Evolutionary conservation across 2,888 invertebrate species (phyloP), one percentile per base, ranked within the genome.

Genomic region (Coleophora flavipennella): DNA sequence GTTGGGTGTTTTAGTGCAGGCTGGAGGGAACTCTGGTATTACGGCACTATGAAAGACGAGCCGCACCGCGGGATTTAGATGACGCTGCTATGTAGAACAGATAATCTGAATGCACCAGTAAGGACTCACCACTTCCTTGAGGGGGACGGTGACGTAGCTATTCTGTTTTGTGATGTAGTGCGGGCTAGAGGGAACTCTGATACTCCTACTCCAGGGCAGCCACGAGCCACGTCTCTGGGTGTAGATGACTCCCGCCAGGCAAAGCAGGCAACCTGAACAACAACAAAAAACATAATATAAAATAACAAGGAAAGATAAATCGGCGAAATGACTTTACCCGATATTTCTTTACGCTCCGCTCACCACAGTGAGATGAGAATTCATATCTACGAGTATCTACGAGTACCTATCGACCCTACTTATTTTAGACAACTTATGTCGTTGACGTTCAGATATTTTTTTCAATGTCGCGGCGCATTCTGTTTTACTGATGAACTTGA

Each of bases 111-210:
- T 8, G 9, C 9, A 31, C 13, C 13, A 32, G 2, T 25, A 6
- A 13, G 25, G 31, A 65, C 77, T 65, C 49, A 88, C 86, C 60
- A 92, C 90, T 69, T 94, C 93, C 64, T 92, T 92, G 44, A 93
- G 78, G 0, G 94, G 94, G 33, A 94, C 90, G 14, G 93, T 91
- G 45, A 93, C 92, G 69, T 94, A 94, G 48, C 93, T 91, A 67
- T 94, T 94, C 59, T 92, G 92, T 60, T 92, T 93, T 25, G 92
- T 90, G 53, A 92, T 92, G 62, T 94, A 95, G 63, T 92, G 93
- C 0, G 93, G 93, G 38, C 92, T 92, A 32, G 92, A 90, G 0
- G 92, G 91, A 3, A 92, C 88, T 29, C 89, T 84, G 26, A 87
- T 78, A 61, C 52, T 60, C 65, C 79, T 64, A 64, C 62, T 50